Base-by-base conservation (phyloP, 2,888 invertebrate species). In the Cynaeus angustus region DNA sequence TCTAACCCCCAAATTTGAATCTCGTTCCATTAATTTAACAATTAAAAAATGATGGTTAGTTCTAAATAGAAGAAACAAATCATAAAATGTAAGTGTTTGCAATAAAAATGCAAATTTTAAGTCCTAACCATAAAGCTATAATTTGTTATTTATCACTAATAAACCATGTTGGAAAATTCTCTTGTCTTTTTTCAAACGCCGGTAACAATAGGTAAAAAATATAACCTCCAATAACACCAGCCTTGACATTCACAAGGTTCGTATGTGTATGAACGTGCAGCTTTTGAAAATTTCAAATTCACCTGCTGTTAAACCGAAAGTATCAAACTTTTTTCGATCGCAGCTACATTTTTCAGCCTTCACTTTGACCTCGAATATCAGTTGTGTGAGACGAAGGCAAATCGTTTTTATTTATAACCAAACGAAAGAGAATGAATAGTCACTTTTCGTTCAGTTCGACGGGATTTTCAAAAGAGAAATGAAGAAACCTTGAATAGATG, bases 331-430 rank as follows among this genome's bases (percentile, higher is more conserved):
- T 64, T 53, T 52, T 43, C 9, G 37, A 16, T 7, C 16, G 10
- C 9, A 26, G 38, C 48, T 50, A 48, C 61, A 64, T 14, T 56
- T 65, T 56, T 45, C 41, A 59, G 41, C 66, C 66, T 67, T 67
- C 66, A 67, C 66, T 67, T 67, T 67, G 66, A 67, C 66, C 66
- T 67, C 66, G 66, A 66, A 58, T 52, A 52, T 48, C 56, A 56
- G 56, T 46, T 45, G 56, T 56, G 66, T 66, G 48, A 52, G 52
- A 62, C 62, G 41, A 55, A 53, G 53, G 52, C 64, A 26, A 46
- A 61, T n/a, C 10, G 66, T 59, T 67, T 59, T 59, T 59, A 59
- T 67, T 67, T 67, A 59, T 50, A 52, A 14, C 50, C 21, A 50
- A 58, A 67, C 59, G 66, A 59, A 67, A 67, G 66, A 59, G 58